Evolutionary conservation across 2,888 invertebrate species (phyloP), one percentile per base, ranked within the genome.

Genomic region (Clivina fossor): DNA sequence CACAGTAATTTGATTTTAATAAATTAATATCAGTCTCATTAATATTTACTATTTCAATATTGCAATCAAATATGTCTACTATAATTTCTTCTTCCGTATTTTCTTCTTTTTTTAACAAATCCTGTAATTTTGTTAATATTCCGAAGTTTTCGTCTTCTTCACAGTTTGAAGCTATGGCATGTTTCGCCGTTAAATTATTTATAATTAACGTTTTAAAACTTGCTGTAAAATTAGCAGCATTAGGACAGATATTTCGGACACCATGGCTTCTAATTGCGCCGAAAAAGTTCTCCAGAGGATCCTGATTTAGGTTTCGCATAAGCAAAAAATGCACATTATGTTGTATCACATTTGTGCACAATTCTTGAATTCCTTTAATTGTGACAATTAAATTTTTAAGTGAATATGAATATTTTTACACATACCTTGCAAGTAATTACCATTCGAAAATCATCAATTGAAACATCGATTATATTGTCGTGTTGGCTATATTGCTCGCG

Each of bases 241-340:
- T 41, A 2, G 41, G 41, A 41, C 24, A 24, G n/a, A 19, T 22
- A 11, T 41, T 22, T 8, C 41, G 7, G 11, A 9, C 19, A 4
- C 41, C 19, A 4, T 41, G 41, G 13, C 41, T 41, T 11, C 41
- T 4, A 4, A 41, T 24, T 7, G 24, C n/a, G 3, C 41, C 41
- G 13, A 41, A 41, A 41, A 19, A 41, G 13, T 41, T 41, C 13
- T 41, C 24, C 11, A 24, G 24, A 2, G 41, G 13, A 41, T 41
- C 41, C 13, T 41, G 41, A 22, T 41, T 41, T 4, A 41, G 13
- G 8, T 41, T 41, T 11, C 24, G 8, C 2, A 20, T 8, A 19
- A 3, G 20, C 18, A 40, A 19, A 19, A 19, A 40, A n/a, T n/a
- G n/a, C n/a, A n/a, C n/a, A n/a, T n/a, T n/a, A n/a, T n/a, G n/a